A percentile compares a stretch with the other conserved stretches of the same genome.
phyloP scores from a whole-genome alignment of 2,888 invertebrate species.

The Cacoxenus indagator region DNA sequence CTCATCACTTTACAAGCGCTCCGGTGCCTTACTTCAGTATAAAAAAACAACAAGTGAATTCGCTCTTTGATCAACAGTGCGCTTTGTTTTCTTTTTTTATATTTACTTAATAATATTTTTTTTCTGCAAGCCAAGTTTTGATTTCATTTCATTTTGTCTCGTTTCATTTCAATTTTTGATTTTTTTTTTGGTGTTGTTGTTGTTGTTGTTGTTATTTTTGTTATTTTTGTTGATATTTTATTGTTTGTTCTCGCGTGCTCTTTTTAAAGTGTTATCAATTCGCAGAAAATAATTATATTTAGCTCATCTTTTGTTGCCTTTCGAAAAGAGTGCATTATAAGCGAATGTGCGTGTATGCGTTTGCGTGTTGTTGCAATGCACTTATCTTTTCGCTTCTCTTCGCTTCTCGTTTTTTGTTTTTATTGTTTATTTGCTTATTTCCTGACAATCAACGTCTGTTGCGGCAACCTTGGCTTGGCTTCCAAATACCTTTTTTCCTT shows the following conservation, averaged over 20 bases:
- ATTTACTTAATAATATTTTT: too few species aligned
- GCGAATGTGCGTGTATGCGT: neutral
- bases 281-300: slow-evolving; percentile 19
- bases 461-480: neutral
- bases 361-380: too few species aligned
- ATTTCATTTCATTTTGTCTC: neutral
- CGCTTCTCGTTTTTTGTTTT: neutral
- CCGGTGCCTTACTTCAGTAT: neutral
- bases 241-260: neutral
- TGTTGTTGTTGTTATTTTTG: too few species aligned
- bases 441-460: neutral
- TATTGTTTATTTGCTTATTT: neutral
- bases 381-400: neutral
- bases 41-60: too few species aligned
- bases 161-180: neutral
- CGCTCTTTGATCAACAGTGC: neutral
- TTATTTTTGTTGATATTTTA: neutral
- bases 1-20: neutral
- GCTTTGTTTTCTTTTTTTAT: too few species aligned
- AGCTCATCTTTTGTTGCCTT: neutral
- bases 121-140: neutral
- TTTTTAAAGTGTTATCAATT: slow-evolving; percentile 24
- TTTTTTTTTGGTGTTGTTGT: neutral
- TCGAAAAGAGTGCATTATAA: neutral
- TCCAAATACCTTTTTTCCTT: too few species aligned